Base-by-base conservation (phyloP, 2,797 vertebrate genomes). In the Crenuchus spilurus region DNA sequence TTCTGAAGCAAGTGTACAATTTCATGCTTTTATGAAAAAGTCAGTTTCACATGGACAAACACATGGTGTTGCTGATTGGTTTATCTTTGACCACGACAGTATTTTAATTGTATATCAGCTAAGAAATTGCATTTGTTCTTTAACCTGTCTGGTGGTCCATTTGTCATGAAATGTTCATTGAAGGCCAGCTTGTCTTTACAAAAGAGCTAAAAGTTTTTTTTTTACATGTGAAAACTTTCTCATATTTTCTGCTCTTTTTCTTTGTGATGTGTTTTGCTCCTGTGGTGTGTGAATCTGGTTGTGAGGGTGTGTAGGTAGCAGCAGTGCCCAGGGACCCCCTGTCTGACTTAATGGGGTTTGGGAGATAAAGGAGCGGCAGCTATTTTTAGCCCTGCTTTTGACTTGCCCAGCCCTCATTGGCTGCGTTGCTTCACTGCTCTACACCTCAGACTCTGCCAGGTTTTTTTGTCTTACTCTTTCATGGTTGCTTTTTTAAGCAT, bases 381-480 rank as follows among this genome's bases (percentile, higher is more conserved):
- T 92, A 91, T 91, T 91, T 91, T 90, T 92, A 91, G 88, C 78
- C 54, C 54, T 1, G 81, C 80, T 85, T 88, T 90, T 89, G 87
- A 77, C 81, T 82, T 82, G 84, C 58, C 70, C 82, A 80, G 70
- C 79, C 52, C 82, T 72, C 49, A 84, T 82, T 72, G 73, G 75
- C 78, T 84, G 51, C 5, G 63, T 84, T 79, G 75, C 62, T 39
- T 65, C 39, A 28, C 31, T 22, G 76, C 58, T 60, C 66, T 61
- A 80, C 74, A 80, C 49, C 78, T 65, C 28, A 81, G 26, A 35
- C n/a, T 44, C 22, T 11, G 26, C 5, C 1, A 11, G 14, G 6
- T 63, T 31, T 18, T 33, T 33, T 31, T 9, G 14, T 57, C 9
- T 57, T 57, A 28, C 41, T 5, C 1, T 46, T 28, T 75, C 10